Evolutionary conservation across 2,797 vertebrate species (phyloP).

Genomic region (Amblyopsis hoosieri): DNA sequence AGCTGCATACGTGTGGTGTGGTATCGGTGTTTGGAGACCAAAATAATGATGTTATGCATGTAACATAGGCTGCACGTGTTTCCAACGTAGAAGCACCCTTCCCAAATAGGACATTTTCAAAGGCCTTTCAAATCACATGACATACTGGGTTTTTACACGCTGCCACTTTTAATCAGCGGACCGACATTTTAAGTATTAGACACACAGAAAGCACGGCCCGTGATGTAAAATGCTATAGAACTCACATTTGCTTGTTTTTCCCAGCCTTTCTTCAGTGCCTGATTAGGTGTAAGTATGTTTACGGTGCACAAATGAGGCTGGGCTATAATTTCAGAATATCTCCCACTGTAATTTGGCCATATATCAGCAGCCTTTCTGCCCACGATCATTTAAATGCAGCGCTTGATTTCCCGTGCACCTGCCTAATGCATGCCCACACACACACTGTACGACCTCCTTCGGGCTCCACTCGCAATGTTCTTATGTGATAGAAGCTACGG

Average conservation of each 20-base stretch:
- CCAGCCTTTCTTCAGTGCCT: background rate
- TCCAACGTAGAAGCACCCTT: too few relatives aligned
- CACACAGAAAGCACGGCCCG: too few relatives aligned
- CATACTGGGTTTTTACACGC: too few relatives aligned
- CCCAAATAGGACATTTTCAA: too few relatives aligned
- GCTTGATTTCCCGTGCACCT: conserved; percentile 40
- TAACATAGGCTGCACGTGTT: too few relatives aligned
- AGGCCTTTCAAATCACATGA: too few relatives aligned
- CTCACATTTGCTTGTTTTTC: background rate
- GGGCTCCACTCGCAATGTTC: conserved; percentile 33
- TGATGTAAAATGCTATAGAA: too few relatives aligned
- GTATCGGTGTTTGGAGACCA: too few relatives aligned
- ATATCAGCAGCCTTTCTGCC: conserved; percentile 40
- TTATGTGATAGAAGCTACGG: conserved; percentile 37
- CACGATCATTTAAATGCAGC: conserved; percentile 40
- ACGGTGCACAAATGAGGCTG: conserved; percentile 8
- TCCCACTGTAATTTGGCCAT: conserved; percentile 35
- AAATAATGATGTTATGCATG: too few relatives aligned
- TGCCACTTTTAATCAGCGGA: too few relatives aligned
- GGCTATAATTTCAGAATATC: conserved; percentile 19
- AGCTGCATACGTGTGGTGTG: too few relatives aligned
- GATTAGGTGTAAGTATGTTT: conserved; percentile 25
- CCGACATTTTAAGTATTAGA: too few relatives aligned
- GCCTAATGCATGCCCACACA: conserved; percentile 25
- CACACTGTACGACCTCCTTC: conserved; percentile 9